Conservation (phyloP, 2,888 invertebrate species). For the Hirtodrosophila alboralis region DNA sequence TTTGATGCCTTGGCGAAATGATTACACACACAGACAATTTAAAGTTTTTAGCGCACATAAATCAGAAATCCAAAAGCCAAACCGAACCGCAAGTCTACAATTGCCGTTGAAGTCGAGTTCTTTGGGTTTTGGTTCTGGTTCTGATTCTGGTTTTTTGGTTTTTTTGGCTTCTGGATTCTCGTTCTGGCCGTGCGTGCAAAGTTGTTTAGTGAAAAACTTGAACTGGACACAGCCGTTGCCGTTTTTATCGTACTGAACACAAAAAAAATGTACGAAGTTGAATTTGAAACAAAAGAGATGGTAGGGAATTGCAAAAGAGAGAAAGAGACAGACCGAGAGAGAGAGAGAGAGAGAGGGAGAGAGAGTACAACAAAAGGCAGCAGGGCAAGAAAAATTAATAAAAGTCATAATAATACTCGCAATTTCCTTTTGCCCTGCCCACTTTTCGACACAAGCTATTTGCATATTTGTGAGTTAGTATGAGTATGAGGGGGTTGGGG, state of each 20-base stretch:
- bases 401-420: constrained; percentile 79
- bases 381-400: constrained; percentile 68
- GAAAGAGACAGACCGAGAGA: constrained; percentile 3
- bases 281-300: constrained; percentile 47
- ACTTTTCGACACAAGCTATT: constrained; percentile 49
- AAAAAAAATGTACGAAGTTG: constrained; percentile 26
- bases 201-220: constrained; percentile 77
- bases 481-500: neutral
- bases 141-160: constrained; percentile 11
- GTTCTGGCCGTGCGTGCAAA: constrained; percentile 71
- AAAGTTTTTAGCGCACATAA: constrained; percentile 71
- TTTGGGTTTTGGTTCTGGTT: constrained; percentile 3
- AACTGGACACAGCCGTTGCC: constrained; percentile 69
- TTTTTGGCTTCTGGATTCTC: too few relatives aligned
- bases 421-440: constrained; percentile 69
- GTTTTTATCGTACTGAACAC: constrained; percentile 29
- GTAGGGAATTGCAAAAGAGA: constrained; percentile 25
- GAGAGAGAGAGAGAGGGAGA: neutral
- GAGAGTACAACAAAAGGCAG: constrained; percentile 23
- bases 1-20: constrained; percentile 51
- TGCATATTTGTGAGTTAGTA: constrained; percentile 43
- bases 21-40: constrained; percentile 60
- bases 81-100: constrained; percentile 44
- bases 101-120: constrained; percentile 17
- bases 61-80: constrained; percentile 58